A percentile compares a stretch with the other conserved stretches of the same genome.
Evolutionary conservation across 1,140 invertebrate species (phyloP).

Genomic region (Lysiphlebus fabarum): DNA sequence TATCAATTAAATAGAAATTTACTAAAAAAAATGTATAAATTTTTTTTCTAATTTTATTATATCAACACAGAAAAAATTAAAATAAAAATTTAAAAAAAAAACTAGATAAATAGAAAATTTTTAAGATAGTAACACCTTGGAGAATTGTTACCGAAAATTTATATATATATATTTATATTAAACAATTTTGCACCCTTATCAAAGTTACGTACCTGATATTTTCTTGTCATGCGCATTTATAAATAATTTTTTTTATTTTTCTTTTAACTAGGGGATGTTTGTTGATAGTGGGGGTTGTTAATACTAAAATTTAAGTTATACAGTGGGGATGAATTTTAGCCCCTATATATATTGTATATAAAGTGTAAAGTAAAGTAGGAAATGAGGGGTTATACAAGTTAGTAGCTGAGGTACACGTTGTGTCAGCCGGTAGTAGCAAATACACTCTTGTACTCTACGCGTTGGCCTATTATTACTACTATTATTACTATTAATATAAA

Average conservation of each 20-base stretch:
- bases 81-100: too few species aligned
- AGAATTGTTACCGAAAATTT: too few species aligned
- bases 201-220: slow-evolving; percentile 21
- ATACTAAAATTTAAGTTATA: background rate
- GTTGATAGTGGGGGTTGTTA: background rate
- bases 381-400: slow-evolving; percentile 27
- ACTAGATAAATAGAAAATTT: too few species aligned
- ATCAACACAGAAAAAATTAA: too few species aligned
- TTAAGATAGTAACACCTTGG: too few species aligned
- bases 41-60: too few species aligned
- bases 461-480: too few species aligned
- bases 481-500: too few species aligned
- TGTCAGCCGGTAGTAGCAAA: slow-evolving; percentile 51
- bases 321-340: slow-evolving; percentile 1
- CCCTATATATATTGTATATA: background rate
- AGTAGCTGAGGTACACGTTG: slow-evolving; percentile 53
- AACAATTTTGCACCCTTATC: slow-evolving; percentile 2
- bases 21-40: too few species aligned
- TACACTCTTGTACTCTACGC: background rate
- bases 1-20: too few species aligned
- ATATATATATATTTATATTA: too few species aligned
- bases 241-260: too few species aligned
- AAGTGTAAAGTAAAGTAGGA: slow-evolving; percentile 7
- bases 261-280: background rate
- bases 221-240: slow-evolving; percentile 7